Conservation (phyloP, 2,113 vertebrate species). For the Chunga burmeisteri region DNA sequence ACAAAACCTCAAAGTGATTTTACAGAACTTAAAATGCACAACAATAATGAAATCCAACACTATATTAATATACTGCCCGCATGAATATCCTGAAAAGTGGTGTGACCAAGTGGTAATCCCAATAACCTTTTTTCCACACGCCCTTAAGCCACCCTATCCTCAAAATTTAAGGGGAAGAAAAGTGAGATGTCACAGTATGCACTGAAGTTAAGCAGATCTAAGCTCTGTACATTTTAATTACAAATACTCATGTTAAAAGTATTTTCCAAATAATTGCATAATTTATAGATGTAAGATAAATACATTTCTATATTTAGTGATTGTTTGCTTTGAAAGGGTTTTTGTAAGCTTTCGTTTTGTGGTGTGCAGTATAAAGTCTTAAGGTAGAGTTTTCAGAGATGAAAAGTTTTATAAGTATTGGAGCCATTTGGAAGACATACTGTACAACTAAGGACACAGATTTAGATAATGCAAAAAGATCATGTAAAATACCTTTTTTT, state of each 20-base stretch:
- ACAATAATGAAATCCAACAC: background rate
- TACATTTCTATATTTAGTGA: constrained; percentile 34
- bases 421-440: background rate
- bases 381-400: background rate
- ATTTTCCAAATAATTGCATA: constrained; percentile 55
- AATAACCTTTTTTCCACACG: background rate
- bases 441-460: background rate
- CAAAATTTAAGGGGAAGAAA: background rate
- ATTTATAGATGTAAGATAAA: constrained; percentile 22
- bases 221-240: constrained; percentile 35
- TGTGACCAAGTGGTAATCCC: background rate
- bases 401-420: background rate
- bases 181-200: background rate
- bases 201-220: constrained; percentile 41
- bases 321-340: background rate
- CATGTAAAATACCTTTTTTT: background rate
- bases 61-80: background rate
- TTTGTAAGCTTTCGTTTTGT: constrained; percentile 8
- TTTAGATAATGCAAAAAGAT: background rate
- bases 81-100: background rate
- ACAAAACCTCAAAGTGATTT: background rate
- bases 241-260: constrained; percentile 17
- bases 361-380: background rate
- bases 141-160: background rate
- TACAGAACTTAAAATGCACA: background rate